Conservation (phyloP, 2,888 invertebrate species). For the Tipula confusa region DNA sequence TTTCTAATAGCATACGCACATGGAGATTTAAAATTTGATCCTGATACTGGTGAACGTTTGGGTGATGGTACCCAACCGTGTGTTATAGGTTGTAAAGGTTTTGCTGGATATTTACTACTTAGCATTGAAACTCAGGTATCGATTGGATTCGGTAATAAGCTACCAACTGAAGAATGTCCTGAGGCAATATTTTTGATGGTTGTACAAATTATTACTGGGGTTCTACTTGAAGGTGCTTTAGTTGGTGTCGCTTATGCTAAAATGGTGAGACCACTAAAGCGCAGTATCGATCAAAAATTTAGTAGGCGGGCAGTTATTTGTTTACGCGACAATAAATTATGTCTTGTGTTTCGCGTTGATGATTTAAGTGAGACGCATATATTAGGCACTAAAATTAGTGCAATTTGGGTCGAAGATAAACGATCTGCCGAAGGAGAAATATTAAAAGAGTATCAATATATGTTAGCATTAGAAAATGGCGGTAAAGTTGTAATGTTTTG, state of each 20-base stretch:
- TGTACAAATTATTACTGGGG: constrained; percentile 70
- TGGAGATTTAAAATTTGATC: constrained; percentile 68
- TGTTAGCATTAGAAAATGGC: constrained; percentile 60
- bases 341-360: constrained; percentile 75
- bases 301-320: constrained; percentile 72
- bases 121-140: constrained; percentile 83
- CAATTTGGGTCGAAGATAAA: constrained; percentile 49
- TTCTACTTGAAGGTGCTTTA: constrained; percentile 54
- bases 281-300: constrained; percentile 73
- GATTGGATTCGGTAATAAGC: constrained; percentile 78
- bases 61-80: constrained; percentile 53
- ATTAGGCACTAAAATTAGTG: constrained; percentile 72
- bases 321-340: constrained; percentile 70
- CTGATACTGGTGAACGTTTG: constrained; percentile 46
- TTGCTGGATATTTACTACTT: constrained; percentile 69
- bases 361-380: constrained; percentile 73
- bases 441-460: constrained; percentile 67
- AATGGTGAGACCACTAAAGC: constrained; percentile 70
- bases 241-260: constrained; percentile 71
- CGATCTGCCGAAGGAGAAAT: constrained; percentile 62
- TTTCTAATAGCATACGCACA: constrained; percentile 70
- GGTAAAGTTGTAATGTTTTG: constrained; percentile 72
- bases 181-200: constrained; percentile 79
- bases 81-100: constrained; percentile 57
- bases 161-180: constrained; percentile 78